These are phyloP conservation scores for Apodemus sylvaticus DNA, from an alignment of 2,113 vertebrate genomes.

Conservation along the genomic window DNA sequence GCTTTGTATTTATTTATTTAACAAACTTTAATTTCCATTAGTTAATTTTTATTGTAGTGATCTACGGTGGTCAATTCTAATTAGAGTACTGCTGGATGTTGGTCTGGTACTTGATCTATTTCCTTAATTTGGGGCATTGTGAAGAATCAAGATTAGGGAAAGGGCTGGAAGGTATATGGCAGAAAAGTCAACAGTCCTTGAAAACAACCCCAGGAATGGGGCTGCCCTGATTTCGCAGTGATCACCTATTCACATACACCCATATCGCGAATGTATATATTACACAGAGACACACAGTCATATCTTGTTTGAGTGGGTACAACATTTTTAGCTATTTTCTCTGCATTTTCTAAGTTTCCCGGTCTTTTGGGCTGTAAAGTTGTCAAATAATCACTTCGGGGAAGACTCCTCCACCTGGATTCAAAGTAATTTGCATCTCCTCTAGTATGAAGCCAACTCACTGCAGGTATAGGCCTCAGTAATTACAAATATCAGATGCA, in stretches of 20 bases:
- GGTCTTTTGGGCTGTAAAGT: slow-evolving; percentile 34
- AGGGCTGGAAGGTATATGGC: not conserved
- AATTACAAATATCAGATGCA: slow-evolving; percentile 65
- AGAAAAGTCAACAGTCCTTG: not conserved
- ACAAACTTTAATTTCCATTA: slow-evolving; percentile 10
- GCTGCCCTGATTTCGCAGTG: not conserved
- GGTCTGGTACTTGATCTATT: not conserved
- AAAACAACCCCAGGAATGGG: not conserved
- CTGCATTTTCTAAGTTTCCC: slow-evolving; percentile 45
- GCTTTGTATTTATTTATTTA: not conserved
- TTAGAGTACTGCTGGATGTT: not conserved
- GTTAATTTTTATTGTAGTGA: slow-evolving; percentile 25
- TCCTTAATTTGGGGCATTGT: not conserved
- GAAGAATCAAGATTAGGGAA: not conserved
- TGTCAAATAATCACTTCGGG: slow-evolving; percentile 64
- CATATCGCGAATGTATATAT: not conserved
- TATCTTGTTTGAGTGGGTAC: slow-evolving; percentile 17
- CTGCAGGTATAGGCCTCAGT: slow-evolving; percentile 59
- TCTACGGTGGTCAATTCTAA: not conserved
- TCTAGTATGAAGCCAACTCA: slow-evolving; percentile 53
- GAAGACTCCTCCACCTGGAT: slow-evolving; percentile 54
- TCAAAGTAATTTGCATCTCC: slow-evolving; percentile 68
- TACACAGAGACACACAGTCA: not conserved
- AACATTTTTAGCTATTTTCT: slow-evolving; percentile 40
- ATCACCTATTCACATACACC: not conserved